phyloP scores from a whole-genome alignment of 2,797 vertebrate genomes.

The Crocodylus rhombifer region DNA sequence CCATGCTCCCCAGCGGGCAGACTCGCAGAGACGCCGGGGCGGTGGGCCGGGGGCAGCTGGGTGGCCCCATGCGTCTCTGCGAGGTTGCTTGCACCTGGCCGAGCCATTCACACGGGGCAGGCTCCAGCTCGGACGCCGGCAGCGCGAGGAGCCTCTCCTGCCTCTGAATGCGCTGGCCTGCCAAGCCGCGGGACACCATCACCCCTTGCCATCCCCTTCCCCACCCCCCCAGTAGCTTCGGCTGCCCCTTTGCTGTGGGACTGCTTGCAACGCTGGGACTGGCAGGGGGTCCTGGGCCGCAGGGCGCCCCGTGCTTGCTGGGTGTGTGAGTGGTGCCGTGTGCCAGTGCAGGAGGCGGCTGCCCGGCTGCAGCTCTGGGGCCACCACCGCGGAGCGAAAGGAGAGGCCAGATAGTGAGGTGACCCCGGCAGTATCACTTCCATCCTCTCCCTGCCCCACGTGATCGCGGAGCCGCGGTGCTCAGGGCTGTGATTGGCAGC shows the following conservation, averaged over 20 bases:
- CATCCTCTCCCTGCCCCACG: slow-evolving; percentile 59
- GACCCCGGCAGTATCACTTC: slow-evolving; percentile 72
- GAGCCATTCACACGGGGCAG: slow-evolving; percentile 41
- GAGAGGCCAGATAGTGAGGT: slow-evolving; percentile 69
- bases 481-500: slow-evolving; percentile 70
- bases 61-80: slow-evolving; percentile 55
- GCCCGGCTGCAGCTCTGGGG: not conserved
- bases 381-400: slow-evolving; percentile 37
- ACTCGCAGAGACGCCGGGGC: slow-evolving; percentile 38
- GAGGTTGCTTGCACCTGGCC: slow-evolving; percentile 58
- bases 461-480: slow-evolving; percentile 65
- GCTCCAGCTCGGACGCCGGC: not conserved
- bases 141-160: slow-evolving; percentile 43
- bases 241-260: not conserved
- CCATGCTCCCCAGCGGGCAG: slow-evolving; percentile 48
- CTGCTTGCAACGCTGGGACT: not conserved
- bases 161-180: slow-evolving; percentile 45
- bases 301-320: not conserved
- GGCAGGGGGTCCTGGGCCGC: not conserved
- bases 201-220: not conserved
- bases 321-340: not conserved
- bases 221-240: not conserved
- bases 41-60: slow-evolving; percentile 8
- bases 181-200: slow-evolving; percentile 33
- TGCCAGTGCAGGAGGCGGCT: not conserved